These are phyloP conservation scores for Trachelipus rathkii DNA, from an alignment of 1,140 invertebrate species.

Conservation along the genomic window DNA sequence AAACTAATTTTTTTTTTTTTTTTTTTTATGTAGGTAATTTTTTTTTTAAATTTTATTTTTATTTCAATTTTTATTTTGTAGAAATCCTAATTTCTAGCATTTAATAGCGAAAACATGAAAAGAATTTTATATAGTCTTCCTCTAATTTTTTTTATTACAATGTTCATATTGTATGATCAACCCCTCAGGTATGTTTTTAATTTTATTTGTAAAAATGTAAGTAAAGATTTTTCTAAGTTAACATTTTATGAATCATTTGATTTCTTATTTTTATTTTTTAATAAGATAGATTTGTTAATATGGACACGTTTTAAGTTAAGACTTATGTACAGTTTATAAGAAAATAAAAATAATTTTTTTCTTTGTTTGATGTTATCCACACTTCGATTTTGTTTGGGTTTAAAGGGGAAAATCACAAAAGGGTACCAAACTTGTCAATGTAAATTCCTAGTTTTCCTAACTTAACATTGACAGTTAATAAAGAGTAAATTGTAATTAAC, in stretches of 20 bases:
- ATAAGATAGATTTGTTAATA: background rate
- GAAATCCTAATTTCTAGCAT: too few relatives aligned
- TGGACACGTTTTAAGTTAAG: background rate
- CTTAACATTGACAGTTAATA: too few relatives aligned
- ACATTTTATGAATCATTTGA: background rate
- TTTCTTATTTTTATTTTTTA: background rate
- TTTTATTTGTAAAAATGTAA: background rate
- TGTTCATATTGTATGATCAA: background rate
- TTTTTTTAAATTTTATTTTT: too few relatives aligned
- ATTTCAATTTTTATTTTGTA: too few relatives aligned
- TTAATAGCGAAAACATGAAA: background rate
- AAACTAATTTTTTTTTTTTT: too few relatives aligned
- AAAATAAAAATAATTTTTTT: constrained; percentile 5
- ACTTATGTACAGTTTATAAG: background rate
- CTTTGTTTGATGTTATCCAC: background rate
- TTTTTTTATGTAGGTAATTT: too few relatives aligned
- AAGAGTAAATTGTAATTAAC: too few relatives aligned
- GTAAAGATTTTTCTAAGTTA: background rate
- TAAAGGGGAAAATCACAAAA: too few relatives aligned
- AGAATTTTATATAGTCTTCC: background rate
- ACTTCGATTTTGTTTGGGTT: too few relatives aligned
- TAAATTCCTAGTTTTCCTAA: too few relatives aligned
- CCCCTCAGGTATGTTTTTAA: constrained; percentile 5
- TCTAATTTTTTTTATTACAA: background rate
- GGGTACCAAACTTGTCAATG: too few relatives aligned